Evolutionary conservation across 2,888 invertebrate species (phyloP).

Genomic region (Actias luna): DNA sequence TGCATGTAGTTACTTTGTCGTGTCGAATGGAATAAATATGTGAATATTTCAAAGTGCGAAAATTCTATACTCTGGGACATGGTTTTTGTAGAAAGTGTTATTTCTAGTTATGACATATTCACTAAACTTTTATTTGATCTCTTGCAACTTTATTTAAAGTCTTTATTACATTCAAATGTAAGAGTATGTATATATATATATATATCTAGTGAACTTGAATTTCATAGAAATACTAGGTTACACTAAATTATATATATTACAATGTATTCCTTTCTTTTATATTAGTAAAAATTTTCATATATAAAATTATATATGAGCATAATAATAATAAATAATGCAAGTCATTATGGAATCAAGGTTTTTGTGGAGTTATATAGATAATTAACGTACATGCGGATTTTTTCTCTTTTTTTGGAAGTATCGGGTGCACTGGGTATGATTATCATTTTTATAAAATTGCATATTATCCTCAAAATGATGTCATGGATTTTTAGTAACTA

Average conservation of each 20-base stretch:
- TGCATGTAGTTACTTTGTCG: conserved; percentile 26
- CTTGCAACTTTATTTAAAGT: conserved; percentile 58
- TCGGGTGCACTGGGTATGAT: no score
- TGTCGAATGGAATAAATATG: conserved; percentile 54
- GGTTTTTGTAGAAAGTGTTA: conserved; percentile 38
- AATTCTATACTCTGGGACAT: conserved; percentile 62
- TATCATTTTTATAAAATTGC: no score
- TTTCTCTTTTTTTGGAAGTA: no score
- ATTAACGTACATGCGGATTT: no score
- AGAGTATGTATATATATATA: conserved; percentile 32
- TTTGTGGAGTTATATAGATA: conserved; percentile 22
- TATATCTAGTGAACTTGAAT: conserved; percentile 33
- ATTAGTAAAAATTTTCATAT: not conserved
- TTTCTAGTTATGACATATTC: conserved; percentile 72
- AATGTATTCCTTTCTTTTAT: not conserved
- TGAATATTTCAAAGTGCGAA: conserved; percentile 74
- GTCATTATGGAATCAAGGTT: not conserved
- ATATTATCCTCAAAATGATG: no score
- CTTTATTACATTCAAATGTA: no score
- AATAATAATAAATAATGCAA: conserved; percentile 1
- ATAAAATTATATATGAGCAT: not conserved
- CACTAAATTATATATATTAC: not conserved
- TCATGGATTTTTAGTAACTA: no score
- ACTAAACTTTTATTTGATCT: conserved; percentile 66
- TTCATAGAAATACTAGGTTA: not conserved